Base-by-base conservation (phyloP, 2,113 vertebrate genomes). In the Ophiodon elongatus region DNA sequence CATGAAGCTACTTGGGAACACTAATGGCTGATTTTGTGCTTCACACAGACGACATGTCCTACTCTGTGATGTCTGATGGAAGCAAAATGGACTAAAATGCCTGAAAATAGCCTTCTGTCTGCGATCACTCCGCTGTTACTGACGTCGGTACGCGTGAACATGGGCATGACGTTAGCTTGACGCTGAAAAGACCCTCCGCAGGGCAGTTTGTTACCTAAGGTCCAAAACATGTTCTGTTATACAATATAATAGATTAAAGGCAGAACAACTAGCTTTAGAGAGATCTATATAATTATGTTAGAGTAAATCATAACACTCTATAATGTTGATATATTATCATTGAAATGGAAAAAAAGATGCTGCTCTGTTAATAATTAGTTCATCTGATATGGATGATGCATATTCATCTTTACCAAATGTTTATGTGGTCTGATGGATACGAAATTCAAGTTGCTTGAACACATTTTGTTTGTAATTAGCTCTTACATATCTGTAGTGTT, bases 1-100 rank as follows among this genome's bases (percentile, higher is more conserved):
- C 35, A n/a, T 13, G 25, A 45, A 56, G 72, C 54, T 19, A 37
- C 47, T 66, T 67, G 27, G 23, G 73, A 79, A 50, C 31, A 63
- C 33, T 80, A 88, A 82, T 84, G 69, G 52, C 59, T 70, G 69
- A 66, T 73, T 80, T 82, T 79, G 54, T 76, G 84, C 69, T 72
- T 67, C 39, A 43, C 79, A 54, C 17, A 14, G 63, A 74, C 0
- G 6, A 39, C 41, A 59, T 73, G 70, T 73, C 56, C 35, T 39
- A 9, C 33, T 69, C 45, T 47, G 64, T 75, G 33, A n/a, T 50
- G 25, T 73, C 41, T 74, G 31, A 68, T 63, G 25, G 59, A 31
- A 27, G 64, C 33, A 56, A 84, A 89, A 84, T 57, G 65, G 85
- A 47, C 45, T 11, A 13, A 84, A 69, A 70, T 60, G 64, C 10